Conservation (phyloP, 64 coral and sea anemone genomes). For the Platygyra sinensis region DNA sequence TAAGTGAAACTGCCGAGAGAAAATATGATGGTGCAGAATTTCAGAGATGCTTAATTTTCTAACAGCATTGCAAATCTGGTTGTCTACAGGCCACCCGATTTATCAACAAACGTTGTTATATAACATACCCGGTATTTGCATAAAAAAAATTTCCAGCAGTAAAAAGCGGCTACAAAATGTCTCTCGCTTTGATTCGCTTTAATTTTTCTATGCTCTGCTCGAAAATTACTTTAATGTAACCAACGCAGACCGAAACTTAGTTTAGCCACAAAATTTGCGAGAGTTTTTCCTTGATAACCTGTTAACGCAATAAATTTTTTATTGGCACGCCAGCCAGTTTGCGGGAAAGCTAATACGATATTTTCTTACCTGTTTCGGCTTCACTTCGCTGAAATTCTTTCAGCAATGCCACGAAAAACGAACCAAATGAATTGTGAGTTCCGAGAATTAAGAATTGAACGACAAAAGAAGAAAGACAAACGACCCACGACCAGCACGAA, state of each 20-base stretch:
- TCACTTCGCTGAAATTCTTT: constrained; percentile 79
- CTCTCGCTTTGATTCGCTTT: neutral
- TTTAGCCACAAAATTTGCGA: neutral
- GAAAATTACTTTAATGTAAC: neutral
- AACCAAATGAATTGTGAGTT: constrained; percentile 81
- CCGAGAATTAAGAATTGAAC: constrained; percentile 85
- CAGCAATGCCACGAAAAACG: constrained; percentile 85
- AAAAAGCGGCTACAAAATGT: constrained; percentile 9
- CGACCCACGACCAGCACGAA: constrained; percentile 82
- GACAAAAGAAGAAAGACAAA: constrained; percentile 82
- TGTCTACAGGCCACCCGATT: neutral
- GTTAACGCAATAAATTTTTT: constrained; percentile 25
- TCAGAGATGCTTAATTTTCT: neutral
- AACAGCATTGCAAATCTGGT: too few species aligned
- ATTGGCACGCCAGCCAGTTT: neutral
- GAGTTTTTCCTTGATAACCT: constrained; percentile 8
- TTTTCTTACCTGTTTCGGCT: constrained; percentile 79
- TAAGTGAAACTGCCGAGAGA: neutral
- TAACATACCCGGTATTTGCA: neutral
- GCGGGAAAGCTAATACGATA: neutral
- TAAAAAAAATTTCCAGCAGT: neutral
- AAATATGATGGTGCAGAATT: neutral
- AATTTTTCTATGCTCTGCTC: neutral
- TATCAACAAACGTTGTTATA: neutral
- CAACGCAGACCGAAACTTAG: neutral